Base-by-base conservation (phyloP, 2,888 invertebrate species). In the Archips xylosteana region DNA sequence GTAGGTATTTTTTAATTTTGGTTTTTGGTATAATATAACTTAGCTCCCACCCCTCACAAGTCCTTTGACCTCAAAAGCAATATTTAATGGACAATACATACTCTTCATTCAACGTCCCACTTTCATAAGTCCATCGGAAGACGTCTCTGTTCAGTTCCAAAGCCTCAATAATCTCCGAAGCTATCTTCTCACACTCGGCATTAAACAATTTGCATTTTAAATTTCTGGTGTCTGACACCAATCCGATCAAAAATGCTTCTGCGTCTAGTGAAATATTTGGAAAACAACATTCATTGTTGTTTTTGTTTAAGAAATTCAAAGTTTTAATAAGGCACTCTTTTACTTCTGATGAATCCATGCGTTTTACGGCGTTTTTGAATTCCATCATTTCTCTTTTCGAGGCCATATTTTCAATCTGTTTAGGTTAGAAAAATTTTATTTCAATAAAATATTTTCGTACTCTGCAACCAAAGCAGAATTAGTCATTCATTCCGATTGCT, bases 211-310 rank as follows among this genome's bases (percentile, higher is more conserved):
- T 54, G 9, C 75, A 74, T 45, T 71, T 72, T 32, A 87, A 76
- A 47, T 79, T 75, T 0, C 75, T 70, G 0, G 76, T 67, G 51
- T 85, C 78, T 1, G 34, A 61, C 3, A 75, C 79, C 12, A 89
- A 76, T 12, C 76, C 77, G 0, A 79, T 69, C 3, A 89, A 70
- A 49, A 86, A 75, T 0, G 79, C 79, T 51, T 84, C 79, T 6
- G 81, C 72, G 1, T 74, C 45, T 1, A 72, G 70, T 0, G 81
- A 70, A 23, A 80, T 69, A 4, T 74, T 69, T 0, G 79, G 78
- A 42, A 87, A 85, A 60, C 72, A 70, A 5, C 83, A 3, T 42
- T 83, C 80, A 0, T 42, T 76, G 0, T 75, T 72, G 4, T 72
- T 45, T 64, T 78, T 81, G 32, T 76, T 71, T 3, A 88, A 74